phyloP scores from a whole-genome alignment of 2,797 vertebrate genomes.

The Chelon auratus region DNA sequence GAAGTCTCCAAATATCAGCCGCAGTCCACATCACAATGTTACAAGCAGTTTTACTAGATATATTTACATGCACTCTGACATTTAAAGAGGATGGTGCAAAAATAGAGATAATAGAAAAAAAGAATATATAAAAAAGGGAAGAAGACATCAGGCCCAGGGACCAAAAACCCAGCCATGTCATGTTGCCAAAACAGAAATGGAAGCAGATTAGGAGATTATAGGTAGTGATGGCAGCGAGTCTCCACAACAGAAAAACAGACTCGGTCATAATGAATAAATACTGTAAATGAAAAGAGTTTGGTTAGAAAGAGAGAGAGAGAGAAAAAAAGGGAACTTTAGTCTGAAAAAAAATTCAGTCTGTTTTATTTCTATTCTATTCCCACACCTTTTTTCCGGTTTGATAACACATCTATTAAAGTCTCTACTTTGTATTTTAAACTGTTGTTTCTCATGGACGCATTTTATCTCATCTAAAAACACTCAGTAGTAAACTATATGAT shows the following conservation, averaged over 20 bases:
- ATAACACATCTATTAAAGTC: background rate
- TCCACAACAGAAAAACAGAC: background rate
- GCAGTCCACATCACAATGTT: background rate
- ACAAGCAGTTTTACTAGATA: background rate
- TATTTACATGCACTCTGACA: background rate
- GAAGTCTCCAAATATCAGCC: background rate
- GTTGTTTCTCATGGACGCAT: background rate
- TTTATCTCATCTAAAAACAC: background rate
- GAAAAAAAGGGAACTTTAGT: too few relatives aligned
- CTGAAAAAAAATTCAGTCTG: background rate
- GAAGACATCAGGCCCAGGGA: background rate
- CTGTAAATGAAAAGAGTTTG: background rate
- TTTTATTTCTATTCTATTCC: background rate
- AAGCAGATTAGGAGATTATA: slow-evolving; percentile 6
- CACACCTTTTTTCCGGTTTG: too few relatives aligned
- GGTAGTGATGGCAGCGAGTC: background rate
- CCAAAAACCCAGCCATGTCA: background rate
- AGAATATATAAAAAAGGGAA: background rate
- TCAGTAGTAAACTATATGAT: too few relatives aligned
- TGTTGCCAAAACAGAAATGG: slow-evolving; percentile 13
- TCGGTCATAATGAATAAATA: background rate
- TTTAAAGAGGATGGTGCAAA: background rate
- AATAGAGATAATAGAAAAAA: background rate
- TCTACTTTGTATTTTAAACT: background rate
- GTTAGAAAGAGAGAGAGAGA: too few relatives aligned